Base-by-base conservation (phyloP, 1,140 invertebrate species). In the Drosophila grimshawi region DNA sequence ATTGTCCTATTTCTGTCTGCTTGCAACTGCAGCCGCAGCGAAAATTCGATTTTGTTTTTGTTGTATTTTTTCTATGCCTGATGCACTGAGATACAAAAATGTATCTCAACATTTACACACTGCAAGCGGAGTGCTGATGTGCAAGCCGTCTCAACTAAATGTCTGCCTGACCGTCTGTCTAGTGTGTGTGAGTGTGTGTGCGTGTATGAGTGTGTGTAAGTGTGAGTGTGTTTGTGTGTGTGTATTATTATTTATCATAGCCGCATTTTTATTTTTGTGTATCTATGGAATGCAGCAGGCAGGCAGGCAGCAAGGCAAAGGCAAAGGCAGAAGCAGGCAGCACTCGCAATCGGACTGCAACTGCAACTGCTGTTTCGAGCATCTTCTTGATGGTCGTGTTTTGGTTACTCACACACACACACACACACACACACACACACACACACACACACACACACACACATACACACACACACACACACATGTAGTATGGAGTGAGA, bases 181-280 rank as follows among this genome's bases (percentile, higher is more conserved):
- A 27, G 27, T 43, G 7, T 43, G 6, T 37, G 5, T 43, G 19
- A 1, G 1, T 19, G 27, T 57, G n/a, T 37, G 59, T 48, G 6
- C 37, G 2, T 51, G 52, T 45, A 7, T 37, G 46, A 41, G 19
- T 43, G 46, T 43, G 59, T 48, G 6, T 45, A 2, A 43, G 52
- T 45, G n/a, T 37, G 46, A 41, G 19, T 43, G 46, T 43, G 51
- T 45, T 11, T 68, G 63, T 73, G 45, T 49, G 57, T 57, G 51
- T 59, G 46, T 67, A 41, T 76, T 90, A 90, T 90, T 86, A 90
- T 86, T 90, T 90, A 90, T 90, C 81, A 80, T 86, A 86, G 81
- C 76, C 76, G 86, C 71, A 88, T 88, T 88, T 88, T 78, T 83
- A 86, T 90, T 90, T 90, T 90, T 82, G 86, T 90, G 80, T 88